These are phyloP conservation scores for Norana najaformis DNA, from an alignment of 2,888 invertebrate genomes.

Conservation along the genomic window DNA sequence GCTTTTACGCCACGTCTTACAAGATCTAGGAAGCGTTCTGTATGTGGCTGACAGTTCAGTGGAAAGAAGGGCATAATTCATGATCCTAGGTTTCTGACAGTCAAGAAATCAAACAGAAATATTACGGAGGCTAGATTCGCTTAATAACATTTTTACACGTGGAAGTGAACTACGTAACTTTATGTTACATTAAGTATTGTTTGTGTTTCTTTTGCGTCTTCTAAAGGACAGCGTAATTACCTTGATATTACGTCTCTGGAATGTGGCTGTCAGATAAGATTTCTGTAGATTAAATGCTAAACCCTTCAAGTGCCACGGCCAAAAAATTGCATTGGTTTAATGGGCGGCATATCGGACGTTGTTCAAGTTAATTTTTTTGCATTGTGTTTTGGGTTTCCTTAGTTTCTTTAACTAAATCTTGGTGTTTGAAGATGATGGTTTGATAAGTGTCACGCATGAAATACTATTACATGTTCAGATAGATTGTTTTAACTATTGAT, in stretches of 20 bases:
- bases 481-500: too few relatives aligned
- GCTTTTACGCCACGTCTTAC: too few relatives aligned
- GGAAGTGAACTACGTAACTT: not conserved
- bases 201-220: constrained; percentile 14
- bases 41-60: too few relatives aligned
- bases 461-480: too few relatives aligned
- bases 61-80: too few relatives aligned
- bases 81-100: too few relatives aligned
- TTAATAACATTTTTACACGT: not conserved
- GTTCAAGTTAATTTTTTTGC: not conserved
- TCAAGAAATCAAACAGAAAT: too few relatives aligned
- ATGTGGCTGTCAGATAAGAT: not conserved
- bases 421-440: not conserved
- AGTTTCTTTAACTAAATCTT: not conserved
- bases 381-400: not conserved
- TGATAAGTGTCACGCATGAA: not conserved
- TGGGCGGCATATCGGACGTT: not conserved
- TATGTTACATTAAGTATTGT: not conserved
- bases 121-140: too few relatives aligned
- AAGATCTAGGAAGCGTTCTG: too few relatives aligned
- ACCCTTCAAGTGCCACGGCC: not conserved
- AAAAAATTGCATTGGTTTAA: not conserved
- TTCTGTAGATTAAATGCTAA: not conserved
- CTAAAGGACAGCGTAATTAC: constrained; percentile 19
- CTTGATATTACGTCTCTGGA: not conserved